These are phyloP conservation scores for Leptobrachium leishanense DNA, from an alignment of 2,113 vertebrate species.

Conservation along the genomic window DNA sequence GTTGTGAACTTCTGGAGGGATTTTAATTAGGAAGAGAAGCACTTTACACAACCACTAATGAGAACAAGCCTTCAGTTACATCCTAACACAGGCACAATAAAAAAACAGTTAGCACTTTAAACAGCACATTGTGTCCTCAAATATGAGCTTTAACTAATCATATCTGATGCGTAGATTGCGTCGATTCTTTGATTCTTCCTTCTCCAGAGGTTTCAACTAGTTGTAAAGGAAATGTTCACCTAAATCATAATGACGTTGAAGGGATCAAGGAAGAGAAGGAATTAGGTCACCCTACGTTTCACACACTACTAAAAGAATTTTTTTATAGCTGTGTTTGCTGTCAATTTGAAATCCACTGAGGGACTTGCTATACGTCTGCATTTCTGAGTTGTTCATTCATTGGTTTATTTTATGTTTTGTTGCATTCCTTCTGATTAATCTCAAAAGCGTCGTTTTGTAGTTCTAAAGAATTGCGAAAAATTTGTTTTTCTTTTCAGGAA, in stretches of 20 bases:
- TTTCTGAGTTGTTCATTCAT: too few relatives aligned
- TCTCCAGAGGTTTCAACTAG: background rate
- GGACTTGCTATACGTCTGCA: background rate
- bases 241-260: conserved; percentile 2
- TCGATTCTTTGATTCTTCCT: conserved; percentile 2
- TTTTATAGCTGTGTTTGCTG: background rate
- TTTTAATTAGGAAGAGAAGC: conserved; percentile 49
- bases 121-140: conserved; percentile 5
- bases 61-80: conserved; percentile 47
- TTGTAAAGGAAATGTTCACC: background rate
- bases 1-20: conserved; percentile 41
- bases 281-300: background rate
- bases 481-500: too few relatives aligned
- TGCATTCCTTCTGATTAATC: too few relatives aligned
- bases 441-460: too few relatives aligned
- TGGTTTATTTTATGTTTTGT: too few relatives aligned
- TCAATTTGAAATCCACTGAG: background rate
- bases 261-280: conserved; percentile 11
- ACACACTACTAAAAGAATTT: conserved; percentile 1
- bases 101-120: conserved; percentile 29
- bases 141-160: conserved; percentile 2
- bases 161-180: conserved; percentile 14
- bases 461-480: too few relatives aligned
- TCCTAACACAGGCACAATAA: conserved; percentile 41
- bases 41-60: conserved; percentile 47